Evolutionary conservation across 2,888 invertebrate species (phyloP), one percentile per base, ranked within the genome.

Genomic region (Willowsia nigromaculata): DNA sequence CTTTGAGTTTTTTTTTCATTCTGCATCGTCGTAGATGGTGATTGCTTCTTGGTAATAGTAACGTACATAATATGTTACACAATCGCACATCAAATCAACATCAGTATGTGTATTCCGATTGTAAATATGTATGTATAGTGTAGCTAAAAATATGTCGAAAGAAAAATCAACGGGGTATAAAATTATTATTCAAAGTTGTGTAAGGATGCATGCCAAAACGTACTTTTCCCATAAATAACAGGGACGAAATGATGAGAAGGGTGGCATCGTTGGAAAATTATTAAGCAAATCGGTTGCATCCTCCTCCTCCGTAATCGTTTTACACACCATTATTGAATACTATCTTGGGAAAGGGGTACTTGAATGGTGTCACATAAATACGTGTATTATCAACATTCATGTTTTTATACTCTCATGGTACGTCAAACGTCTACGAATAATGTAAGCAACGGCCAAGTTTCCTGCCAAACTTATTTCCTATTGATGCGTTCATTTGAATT

Each of bases 151-250:
- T 33, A 65, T 56, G 1, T 56, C 30, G 11, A 76, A 30, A 27
- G 13, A 76, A 74, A 71, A 74, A 47, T 76, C 50, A 76, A 50
- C 30, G 50, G 50, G 40, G 30, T 18, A 33, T 80, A 59, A 76
- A 76, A 80, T 78, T 78, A 78, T 80, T 56, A 80, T 80, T 80
- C 80, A 80, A 40, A 80, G 47, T 83, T 47, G 13, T 25, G 37
- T 25, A 59, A 71, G 59, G 18, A 30, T 37, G 59, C 37, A 82
- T 76, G 88, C 88, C 88, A 74, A 82, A 82, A 33, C 76, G 83
- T 88, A 74, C 6, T 84, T 88, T 78, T 13, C 33, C 25, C 78
- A 89, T 88, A 83, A 89, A 84, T 89, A 80, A 85, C 53, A 71
- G 15, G 13, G 56, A 68, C 30, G 25, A 80, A 56, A 84, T 56